Evolutionary conservation across 2,113 vertebrate species (phyloP), one percentile per base, ranked within the genome.

Genomic region (Otis tarda): DNA sequence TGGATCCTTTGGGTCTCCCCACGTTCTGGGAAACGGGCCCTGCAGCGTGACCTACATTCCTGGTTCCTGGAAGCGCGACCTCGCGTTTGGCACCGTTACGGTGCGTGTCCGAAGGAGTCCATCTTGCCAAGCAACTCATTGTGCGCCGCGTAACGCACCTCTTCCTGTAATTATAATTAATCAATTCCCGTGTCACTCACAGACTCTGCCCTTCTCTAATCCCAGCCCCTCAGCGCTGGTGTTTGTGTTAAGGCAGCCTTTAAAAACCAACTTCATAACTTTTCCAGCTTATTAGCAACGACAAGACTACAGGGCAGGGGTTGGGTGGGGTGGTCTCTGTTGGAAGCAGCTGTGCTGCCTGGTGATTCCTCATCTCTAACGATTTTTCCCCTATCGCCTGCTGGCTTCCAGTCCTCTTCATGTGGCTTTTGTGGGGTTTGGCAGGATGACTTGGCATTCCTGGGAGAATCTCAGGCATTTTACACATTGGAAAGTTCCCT

Each of bases 141-240:
- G 89, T 50, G 60, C 6, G 6, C 64, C 3, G 1, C 71, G 16
- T 14, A 49, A 9, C 80, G 90, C 92, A 43, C 88, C 90, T 83
- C 79, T 49, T 22, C 74, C 83, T 59, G 39, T 19, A 77, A 96
- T 95, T 96, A 92, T 10, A 60, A 22, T 24, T 79, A 78, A 90
- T 94, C 95, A 93, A 28, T 7, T 2, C 47, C 53, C 2, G 9
- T 89, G 95, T 93, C 95, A 81, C 49, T 96, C 95, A 91, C 83
- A 18, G 49, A 30, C 60, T 79, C 56, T 88, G 71, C 77, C 65
- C n/a, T 47, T 53, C 63, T n/a, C 82, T 18, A 23, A 76, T 64
- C 89, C 77, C 77, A 41, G 74, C 61, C 83, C 56, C 61, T 63
- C 30, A 3, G 74, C 0, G 0, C 70, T 74, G 76, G 10, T 71